Base-by-base conservation (phyloP, 2,797 vertebrate genomes). In the Microchirus variegatus region DNA sequence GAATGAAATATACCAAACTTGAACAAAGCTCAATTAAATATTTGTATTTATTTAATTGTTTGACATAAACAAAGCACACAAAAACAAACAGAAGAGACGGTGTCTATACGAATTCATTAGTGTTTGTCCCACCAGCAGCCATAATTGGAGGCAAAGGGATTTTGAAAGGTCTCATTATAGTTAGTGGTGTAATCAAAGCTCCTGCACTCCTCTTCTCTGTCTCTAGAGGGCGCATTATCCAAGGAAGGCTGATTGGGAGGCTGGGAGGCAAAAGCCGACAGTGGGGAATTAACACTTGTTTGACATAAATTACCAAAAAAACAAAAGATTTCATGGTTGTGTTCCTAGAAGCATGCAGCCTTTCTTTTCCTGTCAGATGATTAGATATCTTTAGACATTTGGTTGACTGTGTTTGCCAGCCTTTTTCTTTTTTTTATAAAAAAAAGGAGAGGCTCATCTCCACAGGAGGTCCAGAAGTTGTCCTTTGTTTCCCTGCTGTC, bases 211-310 rank as follows among this genome's bases (percentile, higher is more conserved):
- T 43, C 41, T 15, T 67, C 73, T 87, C 69, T 0, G n/a, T 80
- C 91, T 85, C 87, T 91, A 88, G 91, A 91, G 90, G 90, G 87
- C 75, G 51, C 41, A 15, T 75, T 67, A 72, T 81, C 75, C 80
- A 81, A 78, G 75, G 70, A 75, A 73, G 82, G 82, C 70, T 75
- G 78, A 79, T 72, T 1, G 74, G 64, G 59, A 82, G 65, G 70
- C 31, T 55, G 74, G 53, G 73, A 78, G 75, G 74, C 54, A 70
- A 74, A 64, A 15, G 52, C 53, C 22, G 4, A 37, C 78, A 62
- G 67, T 18, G 40, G 35, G 54, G 67, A 79, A 81, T 83, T 60
- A 78, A 66, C 43, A 35, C 59, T 72, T 61, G 45, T 70, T 59
- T 73, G 56, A 71, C 64, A 67, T 1, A 41, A 76, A 72, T 53